Base-by-base conservation (phyloP, 2,113 vertebrate species). In the Thalassoma bifasciatum region DNA sequence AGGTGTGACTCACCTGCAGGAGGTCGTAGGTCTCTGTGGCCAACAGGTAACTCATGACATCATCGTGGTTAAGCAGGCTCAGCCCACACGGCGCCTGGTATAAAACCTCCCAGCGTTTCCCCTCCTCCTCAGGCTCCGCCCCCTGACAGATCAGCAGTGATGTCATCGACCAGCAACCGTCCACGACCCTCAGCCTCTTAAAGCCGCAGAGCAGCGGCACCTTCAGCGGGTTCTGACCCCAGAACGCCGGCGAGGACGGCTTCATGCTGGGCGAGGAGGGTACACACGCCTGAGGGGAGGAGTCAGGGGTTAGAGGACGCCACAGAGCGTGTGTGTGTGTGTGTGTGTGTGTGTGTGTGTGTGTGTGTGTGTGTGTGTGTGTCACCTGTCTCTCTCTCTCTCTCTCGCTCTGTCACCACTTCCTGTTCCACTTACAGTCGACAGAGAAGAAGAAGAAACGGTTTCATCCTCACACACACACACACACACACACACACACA, bases 61-160 rank as follows among this genome's bases (percentile, higher is more conserved):
- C 96, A 5, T 86, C 84, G 19, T 94, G 89, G 84, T 91, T 94
- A 62, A 94, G 88, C 21, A 99, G 93, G 62, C 92, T 92, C 49
- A 87, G 94, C 11, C 98, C 97, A 10, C 98, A 99, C 0, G 98
- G 97, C 1, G 97, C 89, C 87, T 93, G 96, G 53, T 99, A 99
- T 51, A 92, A 72, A 8, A 98, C 94, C 0, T 94, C 93, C 24
- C 42, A 61, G 0, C 89, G 93, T 12, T 56, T 38, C 8, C 0
- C 57, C 10, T n/a, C 36, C 7, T 57, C n/a, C 0, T 12, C 6
- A 0, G 11, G 23, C 40, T 50, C 53, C 0, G 34, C 49, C 22
- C 4, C 44, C 12, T 47, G 21, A 0, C 0, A 0, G 0, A 34
- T 50, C 14, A 2, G 1, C 11, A 4, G 6, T 0, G 36, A 1